Evolutionary conservation across 2,797 vertebrate genomes (phyloP), one percentile per base, ranked within the genome.

Genomic region (Pseudomugil gertrudae): DNA sequence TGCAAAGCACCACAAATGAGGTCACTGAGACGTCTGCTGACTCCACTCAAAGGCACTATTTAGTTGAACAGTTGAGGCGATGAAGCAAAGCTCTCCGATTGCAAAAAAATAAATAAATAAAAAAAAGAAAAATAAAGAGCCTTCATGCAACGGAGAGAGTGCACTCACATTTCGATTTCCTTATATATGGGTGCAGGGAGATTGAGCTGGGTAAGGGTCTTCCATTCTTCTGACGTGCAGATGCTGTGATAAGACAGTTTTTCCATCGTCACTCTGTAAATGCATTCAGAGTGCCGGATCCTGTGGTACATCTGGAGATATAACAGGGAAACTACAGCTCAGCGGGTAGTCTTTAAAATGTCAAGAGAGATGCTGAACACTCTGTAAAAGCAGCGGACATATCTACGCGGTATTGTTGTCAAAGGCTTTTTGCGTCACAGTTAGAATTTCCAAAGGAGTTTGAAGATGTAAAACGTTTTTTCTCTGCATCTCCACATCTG

Each of bases 201-300:
- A 69, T 86, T 94, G 87, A 97, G 95, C 68, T 89, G 93, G 87
- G 95, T 95, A 52, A 99, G 96, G 79, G 94, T 95, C 88, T 97
- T 96, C 96, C 96, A 98, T 87, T 99, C 98, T 79, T 99, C 98
- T 0, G 95, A 94, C 1, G 98, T 98, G 83, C 98, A 99, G 85
- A 99, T 95, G 91, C 96, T 99, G 84, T 99, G 98, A 83, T 99
- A 99, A 6, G 98, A 98, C 59, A 99, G 93, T 78, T 99, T 99
- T 87, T 99, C 98, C 97, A 99, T 97, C 0, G 98, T 99, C 69
- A 99, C 98, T 80, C 98, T 95, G 89, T 99, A 99, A 87, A 99
- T 99, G 92, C 97, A 99, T 92, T 99, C 98, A 9, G 98, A 99
- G 90, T 99, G 98, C 66, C 96, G 96, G 81, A 99, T 98, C 87